Evolutionary conservation across 2,888 invertebrate genomes (phyloP).

Genomic region (Microctonus hyperodae): DNA sequence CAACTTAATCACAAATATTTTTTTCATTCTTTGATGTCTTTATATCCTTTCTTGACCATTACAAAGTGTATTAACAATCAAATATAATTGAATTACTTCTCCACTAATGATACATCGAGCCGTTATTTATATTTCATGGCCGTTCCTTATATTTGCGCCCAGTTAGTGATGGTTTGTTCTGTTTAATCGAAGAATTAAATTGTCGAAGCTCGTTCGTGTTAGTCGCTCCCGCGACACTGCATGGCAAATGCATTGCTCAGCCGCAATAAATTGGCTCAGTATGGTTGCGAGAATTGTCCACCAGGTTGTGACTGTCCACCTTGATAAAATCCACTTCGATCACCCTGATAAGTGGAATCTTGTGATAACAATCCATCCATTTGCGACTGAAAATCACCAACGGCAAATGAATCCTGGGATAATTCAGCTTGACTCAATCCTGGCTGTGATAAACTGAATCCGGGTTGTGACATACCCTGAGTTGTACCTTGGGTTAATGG

Average conservation of each 20-base stretch:
- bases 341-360: conserved; percentile 85
- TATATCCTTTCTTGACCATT: not conserved
- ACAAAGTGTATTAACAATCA: not conserved
- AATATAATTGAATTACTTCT: not conserved
- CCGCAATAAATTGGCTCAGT: conserved; percentile 66
- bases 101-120: not conserved
- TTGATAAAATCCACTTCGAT: conserved; percentile 69
- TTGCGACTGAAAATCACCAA: conserved; percentile 88
- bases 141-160: conserved; percentile 40
- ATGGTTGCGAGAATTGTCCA: conserved; percentile 73
- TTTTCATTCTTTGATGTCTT: not conserved
- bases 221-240: conserved; percentile 63
- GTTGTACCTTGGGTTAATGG: conserved; percentile 64
- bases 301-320: conserved; percentile 64
- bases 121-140: conserved; percentile 1
- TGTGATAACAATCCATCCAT: conserved; percentile 95
- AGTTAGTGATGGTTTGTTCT: conserved; percentile 18
- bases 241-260: conserved; percentile 62
- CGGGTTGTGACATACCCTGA: conserved; percentile 76
- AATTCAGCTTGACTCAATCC: conserved; percentile 74
- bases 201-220: conserved; percentile 60
- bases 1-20: not conserved
- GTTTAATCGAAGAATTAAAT: conserved; percentile 58
- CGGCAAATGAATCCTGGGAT: conserved; percentile 82
- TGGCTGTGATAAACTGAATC: conserved; percentile 74